phyloP scores from a whole-genome alignment of 2,113 vertebrate species.

The Xiphorhynchus elegans region DNA sequence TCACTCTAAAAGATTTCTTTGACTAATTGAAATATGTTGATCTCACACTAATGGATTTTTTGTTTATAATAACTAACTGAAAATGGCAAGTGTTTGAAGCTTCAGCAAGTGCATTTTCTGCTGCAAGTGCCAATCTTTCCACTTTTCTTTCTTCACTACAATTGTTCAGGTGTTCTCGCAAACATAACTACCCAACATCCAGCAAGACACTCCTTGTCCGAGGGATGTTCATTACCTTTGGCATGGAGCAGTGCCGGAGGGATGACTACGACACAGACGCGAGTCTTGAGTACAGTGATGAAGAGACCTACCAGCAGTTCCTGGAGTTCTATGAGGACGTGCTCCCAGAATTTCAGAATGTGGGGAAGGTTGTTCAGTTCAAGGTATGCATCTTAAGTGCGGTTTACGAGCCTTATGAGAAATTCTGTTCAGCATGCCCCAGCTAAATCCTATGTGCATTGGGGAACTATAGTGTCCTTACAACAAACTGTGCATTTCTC shows the following conservation, averaged over 20 bases:
- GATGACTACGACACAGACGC: constrained; percentile 96
- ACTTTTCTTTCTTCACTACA: neutral
- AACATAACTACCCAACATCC: constrained; percentile 84
- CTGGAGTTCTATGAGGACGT: constrained; percentile 94
- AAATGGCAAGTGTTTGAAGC: neutral
- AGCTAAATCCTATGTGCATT: neutral
- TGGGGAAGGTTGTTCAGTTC: constrained; percentile 94
- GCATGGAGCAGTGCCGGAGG: constrained; percentile 91
- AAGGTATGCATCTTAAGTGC: constrained; percentile 78
- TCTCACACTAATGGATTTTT: neutral
- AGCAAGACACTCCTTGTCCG: constrained; percentile 90
- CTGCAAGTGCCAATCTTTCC: neutral
- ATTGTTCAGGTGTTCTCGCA: constrained; percentile 88
- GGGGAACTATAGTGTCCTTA: neutral
- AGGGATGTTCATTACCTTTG: constrained; percentile 93
- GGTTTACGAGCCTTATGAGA: neutral
- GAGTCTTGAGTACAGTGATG: constrained; percentile 92
- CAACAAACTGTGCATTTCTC: neutral
- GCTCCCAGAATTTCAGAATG: constrained; percentile 89
- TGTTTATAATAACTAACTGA: neutral
- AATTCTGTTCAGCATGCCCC: neutral
- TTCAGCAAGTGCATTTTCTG: neutral
- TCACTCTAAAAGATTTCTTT: neutral
- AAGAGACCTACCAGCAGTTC: constrained; percentile 93
- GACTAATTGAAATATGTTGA: neutral